Base-by-base conservation (phyloP, 2,797 vertebrate species). In the Leptoclinus maculatus region DNA sequence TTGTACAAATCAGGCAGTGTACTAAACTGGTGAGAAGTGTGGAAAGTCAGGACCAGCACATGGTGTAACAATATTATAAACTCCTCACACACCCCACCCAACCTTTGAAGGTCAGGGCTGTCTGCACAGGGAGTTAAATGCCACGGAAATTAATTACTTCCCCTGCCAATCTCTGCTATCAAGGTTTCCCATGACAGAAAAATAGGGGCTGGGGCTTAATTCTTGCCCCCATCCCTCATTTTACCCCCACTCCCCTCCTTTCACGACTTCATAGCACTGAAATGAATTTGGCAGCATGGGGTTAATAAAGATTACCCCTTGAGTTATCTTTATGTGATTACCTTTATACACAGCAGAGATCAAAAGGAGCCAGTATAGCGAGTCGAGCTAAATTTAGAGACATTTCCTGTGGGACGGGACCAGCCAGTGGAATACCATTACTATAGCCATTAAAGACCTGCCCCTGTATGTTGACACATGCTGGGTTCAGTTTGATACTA, bases 121-220 rank as follows among this genome's bases (percentile, higher is more conserved):
- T 87, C 83, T 89, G 80, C 83, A 79, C 84, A 76, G 76, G 78
- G 87, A 90, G 91, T 90, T 90, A 90, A 90, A 92, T 93, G 89
- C 89, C 85, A 92, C 79, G 82, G 79, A 92, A 93, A 94, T 93
- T 83, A 91, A 94, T 94, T 89, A 91, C 83, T 88, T 90, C 64
- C 79, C 57, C 86, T 90, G 90, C 92, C 91, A 92, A 83, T 91
- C 91, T 90, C 65, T 66, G 84, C 90, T 85, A 85, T 89, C 43
- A 0, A 76, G 63, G 78, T 79, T 89, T 84, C 83, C 84, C 88
- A 84, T 88, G 79, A 87, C 68, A 76, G 78, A 76, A 78, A 79
- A 84, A 79, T 19, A 32, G 10, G 19, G 57, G 41, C 14, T 34
- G 81, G 39, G 63, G 75, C 29, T 83, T 86, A 79, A 83, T 87